Percentiles rank a stretch among this genome's conserved stretches.
These are phyloP conservation scores for Leucoma salicis DNA, from an alignment of 2,888 invertebrate genomes.

Conservation along the genomic window DNA sequence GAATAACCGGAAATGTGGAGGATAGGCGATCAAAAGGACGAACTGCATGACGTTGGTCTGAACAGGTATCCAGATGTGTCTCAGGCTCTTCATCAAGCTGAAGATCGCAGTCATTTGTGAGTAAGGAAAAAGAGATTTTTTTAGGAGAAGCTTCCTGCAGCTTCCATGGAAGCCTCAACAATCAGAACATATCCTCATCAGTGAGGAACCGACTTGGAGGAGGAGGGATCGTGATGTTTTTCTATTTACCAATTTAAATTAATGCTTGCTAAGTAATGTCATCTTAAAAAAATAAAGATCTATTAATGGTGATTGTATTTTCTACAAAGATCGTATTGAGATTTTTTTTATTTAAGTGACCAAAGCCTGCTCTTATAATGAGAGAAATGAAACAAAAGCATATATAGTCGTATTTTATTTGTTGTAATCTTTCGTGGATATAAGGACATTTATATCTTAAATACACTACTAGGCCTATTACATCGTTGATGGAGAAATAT, in stretches of 20 bases:
- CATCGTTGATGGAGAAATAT: constrained; percentile 30
- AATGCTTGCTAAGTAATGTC: background rate
- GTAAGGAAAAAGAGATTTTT: too few species aligned
- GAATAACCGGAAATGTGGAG: too few species aligned
- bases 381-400: constrained; percentile 35
- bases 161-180: too few species aligned
- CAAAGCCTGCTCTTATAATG: constrained; percentile 1
- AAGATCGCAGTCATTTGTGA: too few species aligned
- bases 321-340: too few species aligned
- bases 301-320: background rate
- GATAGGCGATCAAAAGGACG: too few species aligned
- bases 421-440: constrained; percentile 7
- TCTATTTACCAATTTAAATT: background rate
- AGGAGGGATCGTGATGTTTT: background rate
- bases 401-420: constrained; percentile 11
- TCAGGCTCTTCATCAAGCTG: too few species aligned
- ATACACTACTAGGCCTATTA: constrained; percentile 17
- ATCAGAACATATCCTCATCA: too few species aligned
- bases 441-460: constrained; percentile 8
- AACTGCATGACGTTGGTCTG: too few species aligned
- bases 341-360: constrained; percentile 1
- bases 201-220: too few species aligned
- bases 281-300: background rate
- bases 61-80: too few species aligned
- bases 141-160: too few species aligned